phyloP scores from a whole-genome alignment of 2,113 vertebrate genomes.

The Leuciscus idus region DNA sequence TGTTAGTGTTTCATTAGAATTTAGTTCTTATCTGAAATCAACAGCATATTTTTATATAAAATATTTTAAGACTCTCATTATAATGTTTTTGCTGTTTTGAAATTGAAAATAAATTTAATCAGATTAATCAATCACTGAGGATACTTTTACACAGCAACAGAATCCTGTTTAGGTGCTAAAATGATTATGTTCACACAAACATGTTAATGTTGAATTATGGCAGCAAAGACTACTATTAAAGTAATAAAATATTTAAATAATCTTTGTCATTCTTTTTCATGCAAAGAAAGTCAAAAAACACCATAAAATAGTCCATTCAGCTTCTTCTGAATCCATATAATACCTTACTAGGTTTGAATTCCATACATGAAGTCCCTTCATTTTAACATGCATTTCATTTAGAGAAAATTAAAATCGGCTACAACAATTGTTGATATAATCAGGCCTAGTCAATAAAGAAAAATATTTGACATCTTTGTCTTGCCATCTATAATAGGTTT shows the following conservation, averaged over 20 bases:
- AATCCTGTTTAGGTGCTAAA: too few relatives aligned
- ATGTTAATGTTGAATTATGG: too few relatives aligned
- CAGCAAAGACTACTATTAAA: too few relatives aligned
- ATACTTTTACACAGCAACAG: too few relatives aligned
- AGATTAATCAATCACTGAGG: background rate
- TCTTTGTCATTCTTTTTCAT: too few relatives aligned
- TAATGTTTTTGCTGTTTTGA: background rate
- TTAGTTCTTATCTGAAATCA: background rate
- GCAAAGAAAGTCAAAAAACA: background rate
- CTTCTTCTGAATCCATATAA: background rate
- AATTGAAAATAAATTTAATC: background rate
- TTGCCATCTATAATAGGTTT: too few relatives aligned
- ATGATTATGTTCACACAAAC: background rate
- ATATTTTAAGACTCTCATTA: background rate
- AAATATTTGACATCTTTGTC: too few relatives aligned
- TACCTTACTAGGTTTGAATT: background rate
- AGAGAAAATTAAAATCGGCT: too few relatives aligned
- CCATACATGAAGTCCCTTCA: background rate
- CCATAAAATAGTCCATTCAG: background rate
- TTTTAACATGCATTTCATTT: background rate
- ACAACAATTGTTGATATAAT: too few relatives aligned
- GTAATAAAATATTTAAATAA: too few relatives aligned
- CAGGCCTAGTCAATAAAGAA: too few relatives aligned
- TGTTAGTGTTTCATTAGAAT: background rate
- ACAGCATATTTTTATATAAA: background rate